These are phyloP conservation scores for Girardia tigrina DNA, from an alignment of 2,888 invertebrate genomes.

Conservation along the genomic window DNA sequence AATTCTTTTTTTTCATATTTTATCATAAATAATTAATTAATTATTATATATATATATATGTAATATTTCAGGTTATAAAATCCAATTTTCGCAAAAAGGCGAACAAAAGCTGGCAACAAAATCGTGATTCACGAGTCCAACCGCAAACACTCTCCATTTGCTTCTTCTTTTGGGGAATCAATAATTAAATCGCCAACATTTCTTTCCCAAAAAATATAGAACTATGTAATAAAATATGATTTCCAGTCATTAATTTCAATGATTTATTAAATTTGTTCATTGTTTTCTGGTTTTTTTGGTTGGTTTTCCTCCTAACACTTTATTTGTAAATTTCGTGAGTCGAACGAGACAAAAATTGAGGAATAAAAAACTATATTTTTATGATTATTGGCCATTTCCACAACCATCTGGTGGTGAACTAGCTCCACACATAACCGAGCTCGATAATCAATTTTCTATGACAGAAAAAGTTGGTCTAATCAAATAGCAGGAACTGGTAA, in stretches of 20 bases:
- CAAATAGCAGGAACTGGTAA: conserved; percentile 23
- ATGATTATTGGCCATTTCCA: conserved; percentile 8
- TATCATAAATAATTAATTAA: no score
- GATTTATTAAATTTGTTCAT: not conserved
- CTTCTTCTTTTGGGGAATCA: no score
- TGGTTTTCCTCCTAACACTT: not conserved
- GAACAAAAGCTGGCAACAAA: no score
- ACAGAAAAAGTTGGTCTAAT: conserved; percentile 23
- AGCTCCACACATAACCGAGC: not conserved
- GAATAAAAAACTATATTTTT: conserved; percentile 12
- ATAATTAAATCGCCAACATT: not conserved
- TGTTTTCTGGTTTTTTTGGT: not conserved
- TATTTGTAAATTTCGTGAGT: conserved; percentile 19
- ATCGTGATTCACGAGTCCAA: no score
- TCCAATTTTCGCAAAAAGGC: no score
- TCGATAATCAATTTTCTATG: conserved; percentile 23
- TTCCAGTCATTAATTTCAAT: conserved; percentile 8
- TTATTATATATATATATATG: no score
- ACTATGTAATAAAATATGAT: conserved; percentile 4
- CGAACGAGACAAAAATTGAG: conserved; percentile 1
- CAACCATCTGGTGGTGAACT: conserved; percentile 18
- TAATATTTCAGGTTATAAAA: no score
- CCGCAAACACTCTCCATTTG: no score
- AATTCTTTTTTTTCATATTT: no score
- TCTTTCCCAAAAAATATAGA: conserved; percentile 13